A percentile compares a stretch with the other conserved stretches of the same genome.
Evolutionary conservation across 1,140 invertebrate genomes (phyloP).

Genomic region (Nephotettix cincticeps): DNA sequence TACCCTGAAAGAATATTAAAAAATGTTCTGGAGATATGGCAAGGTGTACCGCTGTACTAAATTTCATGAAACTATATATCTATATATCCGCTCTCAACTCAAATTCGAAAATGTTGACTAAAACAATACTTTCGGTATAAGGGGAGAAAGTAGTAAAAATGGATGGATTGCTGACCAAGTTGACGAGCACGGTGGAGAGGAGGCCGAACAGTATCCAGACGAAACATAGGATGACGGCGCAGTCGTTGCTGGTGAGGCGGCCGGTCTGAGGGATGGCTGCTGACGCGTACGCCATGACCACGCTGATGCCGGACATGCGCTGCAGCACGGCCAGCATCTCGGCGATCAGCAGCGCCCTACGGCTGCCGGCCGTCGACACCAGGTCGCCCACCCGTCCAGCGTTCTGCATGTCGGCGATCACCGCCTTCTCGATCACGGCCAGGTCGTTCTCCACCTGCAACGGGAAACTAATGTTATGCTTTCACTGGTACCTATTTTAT

Average conservation of each 20-base stretch:
- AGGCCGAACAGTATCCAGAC: conserved; percentile 65
- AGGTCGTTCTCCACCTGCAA: conserved; percentile 50
- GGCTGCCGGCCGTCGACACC: conserved; percentile 56
- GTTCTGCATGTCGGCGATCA: conserved; percentile 38
- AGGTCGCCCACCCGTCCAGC: conserved; percentile 51
- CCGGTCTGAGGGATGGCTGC: conserved; percentile 65
- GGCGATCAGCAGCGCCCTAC: conserved; percentile 63
- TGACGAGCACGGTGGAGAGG: conserved; percentile 64
- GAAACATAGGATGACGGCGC: conserved; percentile 64
- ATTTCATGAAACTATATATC: too few relatives aligned
- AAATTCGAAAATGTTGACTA: too few relatives aligned
- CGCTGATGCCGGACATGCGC: conserved; percentile 74
- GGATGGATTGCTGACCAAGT: conserved; percentile 64
- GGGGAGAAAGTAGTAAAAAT: too few relatives aligned
- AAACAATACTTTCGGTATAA: too few relatives aligned
- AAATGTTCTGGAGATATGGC: too few relatives aligned
- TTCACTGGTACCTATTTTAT: too few relatives aligned
- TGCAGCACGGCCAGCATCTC: conserved; percentile 68
- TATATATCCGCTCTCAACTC: too few relatives aligned
- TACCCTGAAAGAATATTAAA: too few relatives aligned
- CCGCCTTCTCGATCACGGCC: conserved; percentile 31
- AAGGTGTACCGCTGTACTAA: too few relatives aligned
- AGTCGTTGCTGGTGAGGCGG: conserved; percentile 49
- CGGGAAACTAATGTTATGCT: too few relatives aligned
- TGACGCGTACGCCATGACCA: conserved; percentile 71